A percentile compares a stretch with the other conserved stretches of the same genome.
phyloP scores from a whole-genome alignment of 2,797 vertebrate species.

The Podargus strigoides region DNA sequence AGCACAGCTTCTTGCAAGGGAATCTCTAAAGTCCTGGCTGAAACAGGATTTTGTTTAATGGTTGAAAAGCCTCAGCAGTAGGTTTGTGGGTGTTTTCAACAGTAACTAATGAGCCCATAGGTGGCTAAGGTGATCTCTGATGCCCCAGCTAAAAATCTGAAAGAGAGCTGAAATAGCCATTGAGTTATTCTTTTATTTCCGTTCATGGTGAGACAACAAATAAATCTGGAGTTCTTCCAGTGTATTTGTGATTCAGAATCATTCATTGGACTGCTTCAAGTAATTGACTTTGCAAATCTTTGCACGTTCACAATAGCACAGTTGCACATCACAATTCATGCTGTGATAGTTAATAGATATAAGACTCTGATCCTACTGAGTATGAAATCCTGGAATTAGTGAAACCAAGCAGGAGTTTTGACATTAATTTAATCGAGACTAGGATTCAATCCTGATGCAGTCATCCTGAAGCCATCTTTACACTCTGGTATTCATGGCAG shows the following conservation, averaged over 20 bases:
- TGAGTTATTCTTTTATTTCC: constrained; percentile 20
- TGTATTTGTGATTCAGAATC: neutral
- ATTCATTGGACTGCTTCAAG: neutral
- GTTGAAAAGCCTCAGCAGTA: neutral
- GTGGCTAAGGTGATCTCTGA: neutral
- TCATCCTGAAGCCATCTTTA: neutral
- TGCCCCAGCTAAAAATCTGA: neutral
- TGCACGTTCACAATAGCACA: neutral
- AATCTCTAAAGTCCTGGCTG: neutral
- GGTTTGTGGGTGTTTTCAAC: neutral
- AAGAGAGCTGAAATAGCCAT: neutral
- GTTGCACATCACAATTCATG: neutral
- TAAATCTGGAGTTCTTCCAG: neutral
- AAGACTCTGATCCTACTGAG: neutral
- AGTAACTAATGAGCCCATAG: neutral
- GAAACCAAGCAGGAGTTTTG: neutral
- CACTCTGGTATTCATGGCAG: neutral
- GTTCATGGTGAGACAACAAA: neutral
- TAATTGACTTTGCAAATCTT: constrained; percentile 11
- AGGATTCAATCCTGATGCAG: neutral
- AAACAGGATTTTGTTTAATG: neutral
- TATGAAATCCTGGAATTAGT: constrained; percentile 7
- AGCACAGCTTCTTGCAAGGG: neutral
- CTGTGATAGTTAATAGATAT: neutral
- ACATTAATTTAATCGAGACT: neutral